Base-by-base conservation (phyloP, 2,113 vertebrate species). In the Prunella fulvescens region DNA sequence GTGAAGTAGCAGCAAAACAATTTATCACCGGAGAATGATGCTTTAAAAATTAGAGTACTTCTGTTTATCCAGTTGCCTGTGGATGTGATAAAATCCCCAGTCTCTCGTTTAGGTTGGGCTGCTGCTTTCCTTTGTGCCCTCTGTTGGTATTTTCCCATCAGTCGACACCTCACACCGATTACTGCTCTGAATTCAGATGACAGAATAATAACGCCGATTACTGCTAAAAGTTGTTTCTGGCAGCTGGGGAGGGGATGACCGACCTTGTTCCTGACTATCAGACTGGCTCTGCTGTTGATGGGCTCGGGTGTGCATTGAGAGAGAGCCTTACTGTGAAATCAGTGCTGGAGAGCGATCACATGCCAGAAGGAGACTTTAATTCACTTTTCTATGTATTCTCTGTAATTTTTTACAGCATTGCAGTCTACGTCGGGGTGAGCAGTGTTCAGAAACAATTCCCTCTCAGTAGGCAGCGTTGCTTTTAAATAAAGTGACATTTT, bases 161-260 rank as follows among this genome's bases (percentile, higher is more conserved):
- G 96, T 98, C 91, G 86, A 94, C 97, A 97, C 96, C 95, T 98
- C 86, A 69, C 94, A 94, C 96, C 83, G 96, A 98, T 98, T 97
- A 97, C 97, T 97, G 95, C 94, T 96, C 78, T 97, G 96, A 95
- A 97, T 96, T 96, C 97, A 97, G 96, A 97, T 97, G 98, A 98
- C 97, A 98, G 97, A 98, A 98, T 98, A 98, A 97, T 98, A 97
- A 96, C 65, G 79, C 97, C 86, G 94, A 93, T 98, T 98, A 97
- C 96, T 98, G 97, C 97, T 97, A 97, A 93, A 98, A 98, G 96
- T 96, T 97, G 93, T 97, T 97, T 89, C 96, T 97, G 96, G 88
- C 57, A 96, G 96, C 95, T 96, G 48, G 61, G 92, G 95, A 86
- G 66, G 70, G 87, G 73, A 82, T 84, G 78, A 91, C 77, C 51